phyloP scores from a whole-genome alignment of 2,888 invertebrate genomes.

The Drosophila falleni region DNA sequence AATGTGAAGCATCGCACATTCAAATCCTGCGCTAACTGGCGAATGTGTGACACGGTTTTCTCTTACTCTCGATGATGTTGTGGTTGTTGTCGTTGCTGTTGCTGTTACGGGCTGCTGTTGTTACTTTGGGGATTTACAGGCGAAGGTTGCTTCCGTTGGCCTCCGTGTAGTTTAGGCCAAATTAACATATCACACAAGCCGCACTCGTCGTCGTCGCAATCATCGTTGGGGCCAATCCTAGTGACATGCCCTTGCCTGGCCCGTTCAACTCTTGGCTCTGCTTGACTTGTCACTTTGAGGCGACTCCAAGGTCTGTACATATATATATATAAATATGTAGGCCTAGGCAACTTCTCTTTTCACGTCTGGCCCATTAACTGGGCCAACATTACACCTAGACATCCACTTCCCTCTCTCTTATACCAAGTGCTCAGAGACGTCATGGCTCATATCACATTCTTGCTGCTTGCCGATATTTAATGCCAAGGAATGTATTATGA shows the following conservation, averaged over 20 bases:
- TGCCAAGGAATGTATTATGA: conserved; percentile 38
- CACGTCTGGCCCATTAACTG: conserved; percentile 41
- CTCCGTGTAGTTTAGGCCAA: conserved; percentile 65
- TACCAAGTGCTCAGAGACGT: conserved; percentile 30
- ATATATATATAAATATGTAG: conserved; percentile 15
- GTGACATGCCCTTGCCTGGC: conserved; percentile 32
- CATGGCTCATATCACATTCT: conserved; percentile 68
- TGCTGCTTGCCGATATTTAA: conserved; percentile 33
- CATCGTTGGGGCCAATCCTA: conserved; percentile 44
- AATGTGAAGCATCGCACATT: conserved; percentile 24
- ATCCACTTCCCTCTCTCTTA: background rate
- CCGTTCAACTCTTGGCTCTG: conserved; percentile 30
- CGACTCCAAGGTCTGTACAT: conserved; percentile 31
- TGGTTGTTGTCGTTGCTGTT: background rate
- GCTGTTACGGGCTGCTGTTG: conserved; percentile 27
- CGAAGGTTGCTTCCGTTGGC: conserved; percentile 53
- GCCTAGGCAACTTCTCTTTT: conserved; percentile 30
- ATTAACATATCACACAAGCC: conserved; percentile 72
- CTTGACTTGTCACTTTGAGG: conserved; percentile 73
- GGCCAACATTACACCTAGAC: conserved; percentile 17
- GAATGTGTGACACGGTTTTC: conserved; percentile 49
- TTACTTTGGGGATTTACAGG: conserved; percentile 48
- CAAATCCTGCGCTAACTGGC: conserved; percentile 51
- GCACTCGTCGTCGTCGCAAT: conserved; percentile 53
- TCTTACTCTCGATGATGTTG: conserved; percentile 12